Evolutionary conservation across 2,797 vertebrate species (phyloP).

Genomic region (Parauchenoglanis ngamensis): DNA sequence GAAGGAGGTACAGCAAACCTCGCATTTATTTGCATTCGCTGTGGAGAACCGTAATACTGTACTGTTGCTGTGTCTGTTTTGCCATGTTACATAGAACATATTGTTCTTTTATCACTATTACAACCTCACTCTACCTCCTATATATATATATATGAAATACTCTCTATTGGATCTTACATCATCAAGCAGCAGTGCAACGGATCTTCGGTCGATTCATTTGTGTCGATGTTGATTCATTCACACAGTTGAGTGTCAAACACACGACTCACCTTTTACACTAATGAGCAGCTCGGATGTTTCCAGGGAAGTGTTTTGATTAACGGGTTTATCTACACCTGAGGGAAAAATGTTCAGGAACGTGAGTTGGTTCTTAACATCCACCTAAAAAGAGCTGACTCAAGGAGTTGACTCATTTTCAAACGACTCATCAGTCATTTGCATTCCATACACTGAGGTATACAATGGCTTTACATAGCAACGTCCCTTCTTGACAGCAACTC

Average conservation of each 20-base stretch:
- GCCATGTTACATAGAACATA: not conserved
- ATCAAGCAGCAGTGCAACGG: not conserved
- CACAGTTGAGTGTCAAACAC: not conserved
- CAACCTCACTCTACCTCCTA: not conserved
- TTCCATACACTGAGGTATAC: not conserved
- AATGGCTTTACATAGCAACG: not conserved
- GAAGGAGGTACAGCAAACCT: conserved; percentile 79
- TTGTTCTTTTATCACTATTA: not conserved
- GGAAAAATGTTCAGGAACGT: not conserved
- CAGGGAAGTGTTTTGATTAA: not conserved
- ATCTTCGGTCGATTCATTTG: not conserved
- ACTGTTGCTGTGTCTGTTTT: not conserved
- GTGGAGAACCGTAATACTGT: not conserved
- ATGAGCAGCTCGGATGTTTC: not conserved
- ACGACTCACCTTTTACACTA: not conserved
- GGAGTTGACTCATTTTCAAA: not conserved
- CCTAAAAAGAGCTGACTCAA: not conserved
- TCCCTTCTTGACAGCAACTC: not conserved
- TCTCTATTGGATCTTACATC: not conserved
- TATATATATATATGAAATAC: no score
- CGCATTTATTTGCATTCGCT: not conserved
- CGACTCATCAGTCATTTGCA: not conserved
- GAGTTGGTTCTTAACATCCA: not conserved
- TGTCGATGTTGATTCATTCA: not conserved
- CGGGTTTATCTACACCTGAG: not conserved